These are phyloP conservation scores for Hypomesus transpacificus DNA, from an alignment of 2,113 vertebrate species.

Conservation along the genomic window DNA sequence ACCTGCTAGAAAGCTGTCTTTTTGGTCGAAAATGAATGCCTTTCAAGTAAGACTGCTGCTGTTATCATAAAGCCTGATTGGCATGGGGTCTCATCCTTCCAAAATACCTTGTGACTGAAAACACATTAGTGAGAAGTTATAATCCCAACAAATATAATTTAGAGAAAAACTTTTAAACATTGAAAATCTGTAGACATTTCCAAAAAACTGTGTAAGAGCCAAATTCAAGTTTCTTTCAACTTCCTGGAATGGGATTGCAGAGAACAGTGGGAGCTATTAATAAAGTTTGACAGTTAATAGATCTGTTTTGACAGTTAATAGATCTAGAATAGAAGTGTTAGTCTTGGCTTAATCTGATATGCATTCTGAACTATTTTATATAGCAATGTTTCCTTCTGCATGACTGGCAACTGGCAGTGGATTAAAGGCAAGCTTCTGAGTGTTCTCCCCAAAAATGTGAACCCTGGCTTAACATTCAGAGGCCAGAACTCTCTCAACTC, in stretches of 20 bases:
- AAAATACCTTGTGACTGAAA: not conserved
- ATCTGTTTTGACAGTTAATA: not conserved
- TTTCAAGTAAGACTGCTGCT: not conserved
- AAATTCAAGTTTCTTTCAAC: no score
- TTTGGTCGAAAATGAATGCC: no score
- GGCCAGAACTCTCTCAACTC: slow-evolving; percentile 39
- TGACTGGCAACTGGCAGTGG: slow-evolving; percentile 8
- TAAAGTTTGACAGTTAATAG: not conserved
- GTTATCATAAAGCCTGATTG: not conserved
- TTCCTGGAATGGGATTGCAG: not conserved
- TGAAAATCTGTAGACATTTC: not conserved
- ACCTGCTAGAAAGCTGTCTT: not conserved
- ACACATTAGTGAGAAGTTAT: not conserved
- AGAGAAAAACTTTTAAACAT: not conserved
- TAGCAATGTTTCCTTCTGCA: not conserved
- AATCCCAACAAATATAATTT: not conserved
- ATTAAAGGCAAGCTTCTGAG: slow-evolving; percentile 21
- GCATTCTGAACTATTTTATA: slow-evolving; percentile 37
- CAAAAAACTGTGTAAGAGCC: not conserved
- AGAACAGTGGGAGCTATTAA: not conserved
- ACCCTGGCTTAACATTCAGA: slow-evolving; percentile 6
- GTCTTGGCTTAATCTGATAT: slow-evolving; percentile 12
- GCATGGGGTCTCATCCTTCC: not conserved
- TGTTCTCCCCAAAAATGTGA: slow-evolving; percentile 62
- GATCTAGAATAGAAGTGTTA: not conserved